A percentile compares a stretch with the other conserved stretches of the same genome.
Conservation (phyloP, 2,113 vertebrate species). For the Ameiurus melas region DNA sequence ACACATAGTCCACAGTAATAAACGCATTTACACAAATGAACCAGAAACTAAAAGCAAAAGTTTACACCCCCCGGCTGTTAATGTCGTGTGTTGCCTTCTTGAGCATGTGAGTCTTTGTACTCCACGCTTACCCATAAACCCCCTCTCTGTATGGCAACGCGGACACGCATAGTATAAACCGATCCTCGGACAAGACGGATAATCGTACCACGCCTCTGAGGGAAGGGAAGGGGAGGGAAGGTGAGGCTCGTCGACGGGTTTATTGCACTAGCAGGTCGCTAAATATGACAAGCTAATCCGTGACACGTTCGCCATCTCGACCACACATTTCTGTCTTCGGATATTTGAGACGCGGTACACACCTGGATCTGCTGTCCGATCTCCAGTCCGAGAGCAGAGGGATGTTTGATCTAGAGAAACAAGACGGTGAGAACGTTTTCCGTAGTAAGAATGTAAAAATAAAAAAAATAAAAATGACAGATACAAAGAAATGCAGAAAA, state of each 20-base stretch:
- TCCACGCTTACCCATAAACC: neutral
- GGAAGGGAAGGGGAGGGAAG: neutral
- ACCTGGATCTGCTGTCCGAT: slow-evolving; percentile 98
- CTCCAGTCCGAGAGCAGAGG: slow-evolving; percentile 90
- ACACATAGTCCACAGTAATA: no score
- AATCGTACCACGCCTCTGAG: neutral
- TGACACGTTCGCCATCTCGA: neutral
- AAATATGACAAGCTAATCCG: neutral
- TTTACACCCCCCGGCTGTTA: no score
- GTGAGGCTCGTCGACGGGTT: neutral
- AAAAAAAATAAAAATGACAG: neutral
- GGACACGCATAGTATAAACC: neutral
- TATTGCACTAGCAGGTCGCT: neutral
- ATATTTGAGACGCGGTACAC: slow-evolving; percentile 37
- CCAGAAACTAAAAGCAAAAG: no score
- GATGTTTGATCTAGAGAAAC: slow-evolving; percentile 87
- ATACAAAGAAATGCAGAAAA: neutral
- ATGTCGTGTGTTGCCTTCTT: no score
- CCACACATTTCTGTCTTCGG: neutral
- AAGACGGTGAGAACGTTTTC: neutral
- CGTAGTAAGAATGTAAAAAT: neutral
- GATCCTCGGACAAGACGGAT: neutral
- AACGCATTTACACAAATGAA: no score
- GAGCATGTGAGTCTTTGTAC: neutral
- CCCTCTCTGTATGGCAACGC: neutral